Base-by-base conservation (phyloP, 53 echinoderm and acorn worm genomes). In the Stichopus horrens region DNA sequence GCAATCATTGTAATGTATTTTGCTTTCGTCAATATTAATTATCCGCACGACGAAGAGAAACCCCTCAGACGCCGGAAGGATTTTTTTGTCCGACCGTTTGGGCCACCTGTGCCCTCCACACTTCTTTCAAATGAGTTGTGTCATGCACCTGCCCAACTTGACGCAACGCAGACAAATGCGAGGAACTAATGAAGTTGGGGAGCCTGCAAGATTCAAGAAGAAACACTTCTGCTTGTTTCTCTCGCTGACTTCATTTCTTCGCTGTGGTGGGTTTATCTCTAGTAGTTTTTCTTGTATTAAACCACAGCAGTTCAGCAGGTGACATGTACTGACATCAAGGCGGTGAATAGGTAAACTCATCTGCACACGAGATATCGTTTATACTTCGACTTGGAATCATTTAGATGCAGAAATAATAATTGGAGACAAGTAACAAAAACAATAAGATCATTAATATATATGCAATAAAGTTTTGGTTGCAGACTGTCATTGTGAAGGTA, bases 31-130 rank as follows among this genome's bases (percentile, higher is more conserved):
- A 71, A 71, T 71, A 71, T 71, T 71, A 71, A 71, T 71, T 71
- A 71, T 71, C 71, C 16, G 6, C 71, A 71, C 68, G 19, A 71
- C 71, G 19, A 71, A 7, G 71, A 16, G 71, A 71, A 71, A 81
- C 57, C 81, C 56, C 10, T 81, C 55, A 10, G 56, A 6, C 21
- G 52, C 81, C 81, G 21, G 81, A 58, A 81, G 81, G 81, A 81
- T 56, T 56, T 81, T 37, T 21, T 81, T 13, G 57, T 58, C 19
- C 81, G 56, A 57, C 81, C 56, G 81, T 81, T 58, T 21, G 7
- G 22, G 54, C 81, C 81, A 81, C 81, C 81, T 81, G 81, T 81
- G 81, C 81, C 81, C 81, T 81, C 57, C 53, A 81, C 81, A 81
- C 81, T 57, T 81, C 57, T 81, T 81, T 81, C 8, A 57, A 81